phyloP scores from a whole-genome alignment of 2,888 invertebrate genomes.

The Apamea monoglypha region DNA sequence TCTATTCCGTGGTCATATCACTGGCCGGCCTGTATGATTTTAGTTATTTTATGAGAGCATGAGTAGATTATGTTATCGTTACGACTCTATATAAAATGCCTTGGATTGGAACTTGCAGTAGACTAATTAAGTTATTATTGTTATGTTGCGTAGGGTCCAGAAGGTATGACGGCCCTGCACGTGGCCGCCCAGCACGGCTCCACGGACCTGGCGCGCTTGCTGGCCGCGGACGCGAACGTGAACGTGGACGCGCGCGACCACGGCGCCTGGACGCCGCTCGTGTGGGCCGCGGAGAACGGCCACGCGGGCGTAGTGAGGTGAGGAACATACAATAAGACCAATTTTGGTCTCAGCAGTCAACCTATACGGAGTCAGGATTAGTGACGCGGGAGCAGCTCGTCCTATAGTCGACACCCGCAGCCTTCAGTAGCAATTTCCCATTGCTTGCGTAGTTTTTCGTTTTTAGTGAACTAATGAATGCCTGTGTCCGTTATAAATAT shows the following conservation, averaged over 20 bases:
- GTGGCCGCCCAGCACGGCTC: slow-evolving; percentile 95
- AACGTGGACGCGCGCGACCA: slow-evolving; percentile 93
- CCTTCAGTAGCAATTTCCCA: no score
- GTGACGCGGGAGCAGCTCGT: no score
- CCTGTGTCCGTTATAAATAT: no score
- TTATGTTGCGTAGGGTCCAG: slow-evolving; percentile 88
- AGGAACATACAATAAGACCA: background rate
- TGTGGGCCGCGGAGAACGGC: slow-evolving; percentile 97
- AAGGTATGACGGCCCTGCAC: slow-evolving; percentile 97
- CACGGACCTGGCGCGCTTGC: slow-evolving; percentile 91
- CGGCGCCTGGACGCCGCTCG: slow-evolving; percentile 98
- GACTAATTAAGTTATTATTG: no score
- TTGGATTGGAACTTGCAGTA: background rate
- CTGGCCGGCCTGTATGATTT: background rate
- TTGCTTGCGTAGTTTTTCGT: no score
- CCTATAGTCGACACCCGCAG: no score
- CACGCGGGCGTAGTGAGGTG: slow-evolving; percentile 92
- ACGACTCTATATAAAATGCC: background rate
- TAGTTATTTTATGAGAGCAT: background rate
- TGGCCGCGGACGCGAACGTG: slow-evolving; percentile 89
- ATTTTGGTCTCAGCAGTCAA: background rate
- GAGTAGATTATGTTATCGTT: background rate
- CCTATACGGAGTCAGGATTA: no score
- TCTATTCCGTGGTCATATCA: no score
- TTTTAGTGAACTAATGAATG: no score